Base-by-base conservation (phyloP, 2,113 vertebrate genomes). In the Leucosticte australis region DNA sequence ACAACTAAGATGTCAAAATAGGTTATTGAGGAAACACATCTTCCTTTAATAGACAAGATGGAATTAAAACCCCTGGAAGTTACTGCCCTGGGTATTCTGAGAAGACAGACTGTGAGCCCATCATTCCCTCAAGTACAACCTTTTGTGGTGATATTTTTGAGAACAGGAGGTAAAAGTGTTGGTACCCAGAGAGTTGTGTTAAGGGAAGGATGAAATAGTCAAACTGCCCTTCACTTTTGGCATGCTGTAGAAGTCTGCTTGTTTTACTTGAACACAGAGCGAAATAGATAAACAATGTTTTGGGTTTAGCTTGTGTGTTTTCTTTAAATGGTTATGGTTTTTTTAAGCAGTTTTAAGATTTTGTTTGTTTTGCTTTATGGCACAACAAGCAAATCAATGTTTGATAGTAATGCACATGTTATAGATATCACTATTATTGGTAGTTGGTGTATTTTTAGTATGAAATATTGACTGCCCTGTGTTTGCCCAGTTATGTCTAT, bases 1-100 rank as follows among this genome's bases (percentile, higher is more conserved):
- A 83, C 94, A 90, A 71, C 83, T 86, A 69, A 97, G 94, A 96
- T 97, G 96, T 98, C 97, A 98, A 95, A 96, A 96, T 81, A 93
- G 89, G 73, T 95, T 97, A 84, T 97, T 97, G 95, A 94, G 78
- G 94, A 96, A 97, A 97, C 87, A 86, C 35, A 41, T 93, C 95
- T 97, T 96, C 89, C 35, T 94, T 96, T 94, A 98, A 95, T 80
- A 94, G 92, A 94, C 90, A 89, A 95, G 83, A 84, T 68, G 52
- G 86, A 95, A 97, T 98, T 97, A 97, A 96, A 97, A 89, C 96
- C 89, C 53, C 80, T 93, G 60, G 77, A 83, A 95, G 84, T 96
- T 97, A 92, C 96, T 97, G 87, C 94, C 10, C 39, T 95, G 67
- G 90, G 69, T 96, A 96, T 84, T 83, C 84, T 97, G 91, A 92